Evolutionary conservation across 2,888 invertebrate genomes (phyloP), one percentile per base, ranked within the genome.

Genomic region (Anthophora plumipes): DNA sequence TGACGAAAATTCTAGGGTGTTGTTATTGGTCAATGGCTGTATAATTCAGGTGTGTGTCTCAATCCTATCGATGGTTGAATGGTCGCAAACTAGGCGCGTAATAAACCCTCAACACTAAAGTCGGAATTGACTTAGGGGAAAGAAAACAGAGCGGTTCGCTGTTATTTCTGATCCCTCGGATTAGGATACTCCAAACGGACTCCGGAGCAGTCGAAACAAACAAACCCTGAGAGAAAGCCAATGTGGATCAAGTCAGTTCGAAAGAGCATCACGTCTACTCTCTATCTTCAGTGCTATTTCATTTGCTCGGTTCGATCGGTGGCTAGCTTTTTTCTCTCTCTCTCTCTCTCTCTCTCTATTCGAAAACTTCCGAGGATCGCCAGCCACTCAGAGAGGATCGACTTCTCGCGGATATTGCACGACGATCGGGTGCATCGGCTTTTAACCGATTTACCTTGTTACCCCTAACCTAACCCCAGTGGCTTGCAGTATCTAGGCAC

Each of bases 371-470:
- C 59, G 69, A 74, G n/a, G 68, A 76, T 79, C 68, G 66, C 66
- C 48, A 64, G 48, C 73, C 63, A 77, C 57, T 67, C 70, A 57
- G 48, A 69, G n/a, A 64, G 41, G 68, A 72, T 76, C 76, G 79
- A 77, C 76, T 77, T 67, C 86, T 74, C 76, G 83, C 87, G 87
- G 87, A 88, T 88, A 87, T 89, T 88, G 86, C 87, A 85, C 86
- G 79, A 76, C 86, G 82, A 31, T 31, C 2, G 31, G 31, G 77
- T 82, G 83, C 88, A 85, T 83, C 89, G 80, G 80, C 88, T 86
- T 85, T 88, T 86, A 86, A 87, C 84, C 80, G 84, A 82, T 84
- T 90, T 88, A 90, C 85, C 84, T 85, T 86, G 84, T 88, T 88
- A 83, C 77, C 78, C 67, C 61, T 41, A 46, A 43, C 67, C 61